Evolutionary conservation across 2,888 invertebrate species (phyloP).

Genomic region (Eupithecia inturbata): DNA sequence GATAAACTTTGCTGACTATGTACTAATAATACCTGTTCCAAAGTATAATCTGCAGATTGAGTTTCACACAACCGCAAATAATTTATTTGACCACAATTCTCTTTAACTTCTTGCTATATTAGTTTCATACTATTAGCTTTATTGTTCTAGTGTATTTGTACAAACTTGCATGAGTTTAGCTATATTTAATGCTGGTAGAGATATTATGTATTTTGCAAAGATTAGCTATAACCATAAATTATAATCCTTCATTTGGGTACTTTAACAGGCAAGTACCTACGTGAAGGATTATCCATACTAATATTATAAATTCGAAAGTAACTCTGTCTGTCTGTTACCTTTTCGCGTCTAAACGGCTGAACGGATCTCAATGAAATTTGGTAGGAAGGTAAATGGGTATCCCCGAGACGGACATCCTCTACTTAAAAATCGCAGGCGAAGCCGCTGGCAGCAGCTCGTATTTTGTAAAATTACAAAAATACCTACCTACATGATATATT

Average conservation of each 20-base stretch:
- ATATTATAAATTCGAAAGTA: too few relatives aligned
- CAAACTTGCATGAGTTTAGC: not conserved
- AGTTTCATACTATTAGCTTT: slow-evolving; percentile 13
- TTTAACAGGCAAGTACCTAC: too few relatives aligned
- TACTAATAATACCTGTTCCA: slow-evolving; percentile 14
- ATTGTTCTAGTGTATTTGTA: not conserved
- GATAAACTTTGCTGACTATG: slow-evolving; percentile 11
- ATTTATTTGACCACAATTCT: slow-evolving; percentile 23
- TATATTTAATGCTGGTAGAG: not conserved
- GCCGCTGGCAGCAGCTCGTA: too few relatives aligned
- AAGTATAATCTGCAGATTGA: slow-evolving; percentile 15
- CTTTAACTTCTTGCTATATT: slow-evolving; percentile 15
- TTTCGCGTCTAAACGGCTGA: too few relatives aligned
- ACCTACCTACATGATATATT: too few relatives aligned
- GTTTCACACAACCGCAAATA: slow-evolving; percentile 8
- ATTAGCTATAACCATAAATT: slow-evolving; percentile 2
- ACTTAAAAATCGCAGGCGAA: too few relatives aligned
- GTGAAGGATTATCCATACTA: too few relatives aligned
- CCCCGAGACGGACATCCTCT: too few relatives aligned
- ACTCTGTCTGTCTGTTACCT: too few relatives aligned
- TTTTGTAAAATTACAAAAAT: not conserved
- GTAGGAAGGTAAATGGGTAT: too few relatives aligned
- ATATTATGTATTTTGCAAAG: not conserved
- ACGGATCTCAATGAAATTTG: too few relatives aligned
- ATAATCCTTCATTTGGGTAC: slow-evolving; percentile 7